These are phyloP conservation scores for Helarctos malayanus DNA, from an alignment of 2,797 vertebrate genomes.

Conservation along the genomic window DNA sequence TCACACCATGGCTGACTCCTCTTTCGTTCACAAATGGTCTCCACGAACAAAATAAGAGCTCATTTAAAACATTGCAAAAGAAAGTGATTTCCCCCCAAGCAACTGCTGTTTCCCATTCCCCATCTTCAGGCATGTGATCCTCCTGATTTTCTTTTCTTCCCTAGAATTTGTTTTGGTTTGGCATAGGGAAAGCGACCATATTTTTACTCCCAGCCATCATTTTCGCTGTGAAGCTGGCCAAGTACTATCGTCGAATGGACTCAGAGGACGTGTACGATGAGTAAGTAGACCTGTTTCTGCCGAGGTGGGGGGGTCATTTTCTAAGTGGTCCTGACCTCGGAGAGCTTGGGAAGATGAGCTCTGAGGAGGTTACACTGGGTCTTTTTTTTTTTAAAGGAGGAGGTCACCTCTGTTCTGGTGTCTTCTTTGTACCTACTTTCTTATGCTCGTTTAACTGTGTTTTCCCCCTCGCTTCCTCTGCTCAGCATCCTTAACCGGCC, in stretches of 20 bases:
- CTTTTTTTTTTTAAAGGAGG: neutral
- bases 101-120: neutral
- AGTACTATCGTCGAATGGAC: slow-evolving; percentile 98
- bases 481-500: slow-evolving; percentile 83
- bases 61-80: neutral
- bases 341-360: neutral
- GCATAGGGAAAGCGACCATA: slow-evolving; percentile 94
- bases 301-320: neutral
- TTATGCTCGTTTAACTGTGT: slow-evolving; percentile 54
- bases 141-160: slow-evolving; percentile 38
- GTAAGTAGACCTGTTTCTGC: slow-evolving; percentile 90
- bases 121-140: neutral
- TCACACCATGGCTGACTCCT: neutral
- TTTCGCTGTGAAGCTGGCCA: slow-evolving; percentile 96
- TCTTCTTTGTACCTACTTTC: neutral
- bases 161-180: slow-evolving; percentile 99
- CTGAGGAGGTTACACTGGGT: neutral
- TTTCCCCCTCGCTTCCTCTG: slow-evolving; percentile 45
- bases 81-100: neutral
- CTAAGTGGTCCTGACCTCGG: neutral
- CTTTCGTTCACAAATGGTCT: neutral
- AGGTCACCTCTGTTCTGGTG: neutral
- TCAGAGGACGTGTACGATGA: slow-evolving; percentile 99
- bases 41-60: neutral
- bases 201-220: slow-evolving; percentile 96